phyloP scores from a whole-genome alignment of 2,888 invertebrate species.

The Acleris holmiana region DNA sequence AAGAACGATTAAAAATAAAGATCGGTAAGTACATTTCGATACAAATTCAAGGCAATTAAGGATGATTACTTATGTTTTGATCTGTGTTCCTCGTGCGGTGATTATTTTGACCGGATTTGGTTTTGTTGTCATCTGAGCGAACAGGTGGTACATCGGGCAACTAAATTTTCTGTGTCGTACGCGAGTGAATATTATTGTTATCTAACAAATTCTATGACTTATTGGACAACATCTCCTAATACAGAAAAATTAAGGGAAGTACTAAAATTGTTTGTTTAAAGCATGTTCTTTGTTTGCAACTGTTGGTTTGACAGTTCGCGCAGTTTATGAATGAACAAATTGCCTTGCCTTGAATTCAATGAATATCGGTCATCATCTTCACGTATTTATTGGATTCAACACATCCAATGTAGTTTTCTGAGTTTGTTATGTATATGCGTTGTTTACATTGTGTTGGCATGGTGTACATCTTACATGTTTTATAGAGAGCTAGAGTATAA shows the following conservation, averaged over 20 bases:
- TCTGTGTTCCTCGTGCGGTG: conserved; percentile 19
- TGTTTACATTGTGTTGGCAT: neutral
- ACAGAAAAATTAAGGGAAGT: conserved; percentile 41
- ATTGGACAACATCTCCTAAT: neutral
- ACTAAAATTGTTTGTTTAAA: conserved; percentile 40
- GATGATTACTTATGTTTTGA: conserved; percentile 23
- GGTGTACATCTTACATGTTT: neutral
- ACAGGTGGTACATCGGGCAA: conserved; percentile 75
- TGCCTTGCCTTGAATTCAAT: conserved; percentile 69
- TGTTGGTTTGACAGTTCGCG: conserved; percentile 74
- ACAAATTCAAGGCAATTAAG: conserved; percentile 37
- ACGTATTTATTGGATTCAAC: conserved; percentile 61
- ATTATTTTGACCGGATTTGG: conserved; percentile 39
- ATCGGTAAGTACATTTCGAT: conserved; percentile 89
- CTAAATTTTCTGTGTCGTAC: conserved; percentile 55
- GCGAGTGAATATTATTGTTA: conserved; percentile 56
- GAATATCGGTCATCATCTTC: conserved; percentile 66
- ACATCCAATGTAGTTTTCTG: conserved; percentile 46
- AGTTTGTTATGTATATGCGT: neutral
- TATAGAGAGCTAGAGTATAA: neutral
- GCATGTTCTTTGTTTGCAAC: conserved; percentile 71
- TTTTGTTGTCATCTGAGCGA: conserved; percentile 75
- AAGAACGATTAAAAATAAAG: conserved; percentile 97
- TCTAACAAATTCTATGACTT: neutral
- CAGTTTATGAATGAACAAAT: conserved; percentile 81